phyloP scores from a whole-genome alignment of 2,113 vertebrate species.

The Heterotilapia buettikoferi region DNA sequence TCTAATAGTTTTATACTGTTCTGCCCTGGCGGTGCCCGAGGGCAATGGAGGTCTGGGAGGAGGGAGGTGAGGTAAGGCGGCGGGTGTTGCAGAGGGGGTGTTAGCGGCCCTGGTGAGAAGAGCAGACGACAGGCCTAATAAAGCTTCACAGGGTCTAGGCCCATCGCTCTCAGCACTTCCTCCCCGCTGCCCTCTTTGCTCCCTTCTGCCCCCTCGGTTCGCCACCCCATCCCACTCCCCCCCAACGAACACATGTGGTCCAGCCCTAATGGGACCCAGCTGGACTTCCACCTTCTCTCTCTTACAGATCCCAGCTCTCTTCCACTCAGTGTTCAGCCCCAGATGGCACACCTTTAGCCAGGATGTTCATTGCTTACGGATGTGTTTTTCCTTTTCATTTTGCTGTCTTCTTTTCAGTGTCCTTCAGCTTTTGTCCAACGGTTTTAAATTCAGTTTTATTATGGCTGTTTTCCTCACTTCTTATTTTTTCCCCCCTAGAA shows the following conservation, averaged over 20 bases:
- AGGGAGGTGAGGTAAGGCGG: constrained; percentile 9
- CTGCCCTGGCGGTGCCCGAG: constrained; percentile 86
- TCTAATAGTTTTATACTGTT: constrained; percentile 82
- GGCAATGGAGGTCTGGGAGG: constrained; percentile 63
- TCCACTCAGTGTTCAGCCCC: constrained; percentile 44
- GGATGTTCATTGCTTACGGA: constrained; percentile 22
- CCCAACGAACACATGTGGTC: constrained; percentile 85
- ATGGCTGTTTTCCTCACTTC: not conserved
- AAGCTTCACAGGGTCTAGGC: constrained; percentile 89
- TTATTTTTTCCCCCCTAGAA: not conserved
- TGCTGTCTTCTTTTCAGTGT: not conserved
- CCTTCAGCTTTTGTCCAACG: not conserved
- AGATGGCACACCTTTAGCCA: constrained; percentile 51
- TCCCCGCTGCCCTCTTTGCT: constrained; percentile 85
- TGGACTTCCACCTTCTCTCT: constrained; percentile 88
- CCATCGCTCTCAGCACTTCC: constrained; percentile 77
- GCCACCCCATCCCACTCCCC: constrained; percentile 53
- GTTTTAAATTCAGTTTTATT: not conserved
- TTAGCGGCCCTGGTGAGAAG: constrained; percentile 80
- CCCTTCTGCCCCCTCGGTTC: constrained; percentile 81
- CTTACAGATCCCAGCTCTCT: constrained; percentile 57
- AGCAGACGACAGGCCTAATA: constrained; percentile 90
- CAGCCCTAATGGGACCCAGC: constrained; percentile 95
- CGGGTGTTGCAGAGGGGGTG: constrained; percentile 57
- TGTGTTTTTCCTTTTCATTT: constrained; percentile 7